Conservation (phyloP, 2,113 vertebrate genomes). For the Notarius quadriscutis region DNA sequence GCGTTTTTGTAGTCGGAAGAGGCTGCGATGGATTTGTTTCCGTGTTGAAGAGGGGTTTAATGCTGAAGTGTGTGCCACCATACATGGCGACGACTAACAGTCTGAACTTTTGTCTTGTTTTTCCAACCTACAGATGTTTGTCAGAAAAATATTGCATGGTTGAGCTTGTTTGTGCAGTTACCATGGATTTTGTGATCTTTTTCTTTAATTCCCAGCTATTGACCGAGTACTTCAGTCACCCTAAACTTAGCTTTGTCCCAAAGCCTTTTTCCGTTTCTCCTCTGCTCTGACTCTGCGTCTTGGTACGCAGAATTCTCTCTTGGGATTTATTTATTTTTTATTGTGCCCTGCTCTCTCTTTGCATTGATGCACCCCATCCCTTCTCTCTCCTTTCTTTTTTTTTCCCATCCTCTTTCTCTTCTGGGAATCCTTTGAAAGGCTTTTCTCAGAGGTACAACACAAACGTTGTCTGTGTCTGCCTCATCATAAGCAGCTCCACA, state of each 20-base stretch:
- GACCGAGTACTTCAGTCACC: neutral
- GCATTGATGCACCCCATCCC: neutral
- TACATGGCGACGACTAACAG: neutral
- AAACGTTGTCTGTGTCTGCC: neutral
- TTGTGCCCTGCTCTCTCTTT: neutral
- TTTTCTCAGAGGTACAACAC: constrained; percentile 20
- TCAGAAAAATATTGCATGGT: neutral
- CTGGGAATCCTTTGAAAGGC: neutral
- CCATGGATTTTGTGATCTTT: neutral
- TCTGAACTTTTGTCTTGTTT: constrained; percentile 24
- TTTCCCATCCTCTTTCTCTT: neutral
- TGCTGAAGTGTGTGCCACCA: neutral
- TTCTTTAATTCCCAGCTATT: neutral
- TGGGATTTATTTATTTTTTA: neutral
- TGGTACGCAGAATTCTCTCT: neutral
- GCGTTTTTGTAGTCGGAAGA: neutral
- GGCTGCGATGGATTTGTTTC: neutral
- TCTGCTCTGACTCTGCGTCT: neutral
- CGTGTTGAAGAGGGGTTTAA: neutral
- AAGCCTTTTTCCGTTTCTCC: constrained; percentile 9
- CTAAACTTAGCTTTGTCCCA: neutral
- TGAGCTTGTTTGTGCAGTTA: neutral
- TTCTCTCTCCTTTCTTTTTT: neutral
- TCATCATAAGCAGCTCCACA: neutral
- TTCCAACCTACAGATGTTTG: neutral